Evolutionary conservation across 1,140 invertebrate genomes (phyloP).

Genomic region (Grapholita molesta): DNA sequence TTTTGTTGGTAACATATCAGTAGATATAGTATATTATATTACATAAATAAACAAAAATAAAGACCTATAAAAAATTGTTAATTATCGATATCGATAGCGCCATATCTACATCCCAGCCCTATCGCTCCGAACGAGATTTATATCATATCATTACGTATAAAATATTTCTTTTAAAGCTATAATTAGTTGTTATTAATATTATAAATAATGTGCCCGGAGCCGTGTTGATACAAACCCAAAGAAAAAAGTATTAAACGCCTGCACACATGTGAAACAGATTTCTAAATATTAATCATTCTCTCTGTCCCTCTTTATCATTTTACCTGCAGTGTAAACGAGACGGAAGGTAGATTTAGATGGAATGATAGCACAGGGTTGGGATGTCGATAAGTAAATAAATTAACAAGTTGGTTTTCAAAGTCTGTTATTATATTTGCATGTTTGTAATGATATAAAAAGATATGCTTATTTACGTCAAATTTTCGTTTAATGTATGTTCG

Average conservation of each 20-base stretch:
- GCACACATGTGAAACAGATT: neutral
- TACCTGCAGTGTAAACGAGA: neutral
- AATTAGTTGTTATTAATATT: slow-evolving; percentile 77
- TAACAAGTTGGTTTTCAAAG: neutral
- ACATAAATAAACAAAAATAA: too few relatives aligned
- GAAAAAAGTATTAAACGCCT: neutral
- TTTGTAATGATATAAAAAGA: neutral
- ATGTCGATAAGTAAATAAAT: neutral
- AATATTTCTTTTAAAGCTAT: slow-evolving; percentile 76
- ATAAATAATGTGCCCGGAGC: slow-evolving; percentile 58
- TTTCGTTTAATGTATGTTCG: neutral
- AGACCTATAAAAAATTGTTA: slow-evolving; percentile 17
- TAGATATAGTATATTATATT: too few relatives aligned
- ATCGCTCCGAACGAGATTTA: slow-evolving; percentile 62
- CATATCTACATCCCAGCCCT: slow-evolving; percentile 38
- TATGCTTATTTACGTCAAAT: neutral
- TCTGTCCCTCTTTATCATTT: neutral
- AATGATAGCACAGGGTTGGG: neutral
- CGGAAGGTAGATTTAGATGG: neutral
- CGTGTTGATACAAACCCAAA: slow-evolving; percentile 39
- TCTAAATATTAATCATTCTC: neutral
- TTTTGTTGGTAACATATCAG: too few relatives aligned
- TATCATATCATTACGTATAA: slow-evolving; percentile 75
- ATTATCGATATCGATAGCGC: slow-evolving; percentile 31
- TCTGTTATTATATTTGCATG: neutral